Percentiles rank a stretch among this genome's conserved stretches.
Evolutionary conservation across 2,113 vertebrate genomes (phyloP).

Genomic region (Oxygymnocypris stewartii): DNA sequence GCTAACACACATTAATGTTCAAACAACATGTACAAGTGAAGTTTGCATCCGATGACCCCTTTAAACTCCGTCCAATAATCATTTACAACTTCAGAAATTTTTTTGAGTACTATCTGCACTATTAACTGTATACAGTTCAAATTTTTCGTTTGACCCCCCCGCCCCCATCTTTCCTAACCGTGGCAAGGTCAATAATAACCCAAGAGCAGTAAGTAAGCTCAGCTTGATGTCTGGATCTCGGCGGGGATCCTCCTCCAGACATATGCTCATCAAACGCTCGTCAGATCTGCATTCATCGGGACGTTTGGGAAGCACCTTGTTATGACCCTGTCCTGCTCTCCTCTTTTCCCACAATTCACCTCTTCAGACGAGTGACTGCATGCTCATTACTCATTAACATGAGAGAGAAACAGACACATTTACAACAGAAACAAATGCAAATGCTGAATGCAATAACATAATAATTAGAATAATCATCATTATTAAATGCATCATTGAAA

Average conservation of each 20-base stretch:
- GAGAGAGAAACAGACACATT: neutral
- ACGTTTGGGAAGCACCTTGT: no score
- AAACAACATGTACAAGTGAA: no score
- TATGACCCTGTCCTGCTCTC: conserved; percentile 1
- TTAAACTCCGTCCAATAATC: no score
- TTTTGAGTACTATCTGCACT: neutral
- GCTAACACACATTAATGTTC: no score
- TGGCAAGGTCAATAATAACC: no score
- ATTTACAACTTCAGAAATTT: no score
- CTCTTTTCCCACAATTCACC: conserved; percentile 56
- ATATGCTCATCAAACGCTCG: conserved; percentile 64
- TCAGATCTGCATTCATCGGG: conserved; percentile 54
- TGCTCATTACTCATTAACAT: conserved; percentile 42
- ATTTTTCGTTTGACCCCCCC: neutral
- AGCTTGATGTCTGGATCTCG: neutral
- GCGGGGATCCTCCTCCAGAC: neutral
- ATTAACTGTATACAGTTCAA: neutral
- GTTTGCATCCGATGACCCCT: no score
- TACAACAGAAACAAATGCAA: neutral
- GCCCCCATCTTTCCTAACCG: no score
- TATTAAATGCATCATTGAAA: no score
- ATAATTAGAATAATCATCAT: no score
- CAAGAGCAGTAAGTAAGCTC: neutral
- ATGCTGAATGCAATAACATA: no score
- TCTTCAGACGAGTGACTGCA: neutral